A percentile compares a stretch with the other conserved stretches of the same genome.
These are phyloP conservation scores for Anolis carolinensis DNA, from an alignment of 2,113 vertebrate species.

Conservation along the genomic window DNA sequence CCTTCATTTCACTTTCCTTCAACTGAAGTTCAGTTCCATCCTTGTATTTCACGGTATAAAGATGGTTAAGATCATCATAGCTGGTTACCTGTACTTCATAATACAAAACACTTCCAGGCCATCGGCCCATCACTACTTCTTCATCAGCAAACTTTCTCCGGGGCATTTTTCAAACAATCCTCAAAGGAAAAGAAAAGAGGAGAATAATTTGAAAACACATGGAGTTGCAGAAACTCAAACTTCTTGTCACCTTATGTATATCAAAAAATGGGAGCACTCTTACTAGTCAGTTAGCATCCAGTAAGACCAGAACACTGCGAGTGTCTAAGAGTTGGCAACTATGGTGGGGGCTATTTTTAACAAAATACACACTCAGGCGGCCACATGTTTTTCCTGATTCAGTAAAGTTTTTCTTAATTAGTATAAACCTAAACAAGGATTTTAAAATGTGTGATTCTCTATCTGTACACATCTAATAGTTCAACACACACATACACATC, in stretches of 20 bases:
- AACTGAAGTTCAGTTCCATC: slow-evolving; percentile 94
- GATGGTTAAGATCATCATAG: slow-evolving; percentile 78
- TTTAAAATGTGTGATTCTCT: neutral
- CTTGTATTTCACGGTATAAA: slow-evolving; percentile 95
- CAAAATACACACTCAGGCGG: too few relatives aligned
- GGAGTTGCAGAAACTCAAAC: neutral
- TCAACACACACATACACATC: neutral
- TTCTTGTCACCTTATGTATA: neutral
- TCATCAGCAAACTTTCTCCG: slow-evolving; percentile 82
- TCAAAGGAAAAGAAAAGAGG: slow-evolving; percentile 25
- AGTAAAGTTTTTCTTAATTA: too few relatives aligned
- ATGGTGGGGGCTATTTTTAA: too few relatives aligned
- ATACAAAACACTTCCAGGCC: slow-evolving; percentile 93
- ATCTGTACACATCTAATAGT: neutral
- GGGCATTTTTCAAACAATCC: slow-evolving; percentile 82
- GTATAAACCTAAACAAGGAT: neutral
- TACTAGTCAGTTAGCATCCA: neutral
- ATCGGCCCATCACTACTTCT: slow-evolving; percentile 92
- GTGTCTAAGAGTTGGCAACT: neutral
- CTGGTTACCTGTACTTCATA: slow-evolving; percentile 89
- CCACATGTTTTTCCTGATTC: too few relatives aligned
- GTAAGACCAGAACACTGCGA: neutral
- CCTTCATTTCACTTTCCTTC: slow-evolving; percentile 90
- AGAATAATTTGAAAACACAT: accelerated
- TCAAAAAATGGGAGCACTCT: neutral